Conservation (phyloP, 2,113 vertebrate species). For the Epinephelus moara region DNA sequence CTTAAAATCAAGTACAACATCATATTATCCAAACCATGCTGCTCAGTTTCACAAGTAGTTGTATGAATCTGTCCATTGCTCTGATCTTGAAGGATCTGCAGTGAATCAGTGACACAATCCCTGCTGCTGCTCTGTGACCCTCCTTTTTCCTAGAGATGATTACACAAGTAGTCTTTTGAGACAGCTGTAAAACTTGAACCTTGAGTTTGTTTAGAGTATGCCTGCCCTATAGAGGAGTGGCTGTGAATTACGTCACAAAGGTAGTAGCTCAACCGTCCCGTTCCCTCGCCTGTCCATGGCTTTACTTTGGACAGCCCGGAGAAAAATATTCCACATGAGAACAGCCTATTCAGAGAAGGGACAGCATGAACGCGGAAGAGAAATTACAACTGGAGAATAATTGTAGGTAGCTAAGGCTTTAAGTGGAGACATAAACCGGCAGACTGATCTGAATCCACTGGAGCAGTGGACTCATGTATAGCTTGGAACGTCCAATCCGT, state of each 20-base stretch:
- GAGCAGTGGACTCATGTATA: constrained; percentile 47
- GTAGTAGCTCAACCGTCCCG: background rate
- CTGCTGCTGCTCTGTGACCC: background rate
- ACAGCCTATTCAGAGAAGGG: background rate
- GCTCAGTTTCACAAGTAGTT: background rate
- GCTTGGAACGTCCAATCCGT: background rate
- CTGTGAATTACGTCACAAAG: background rate
- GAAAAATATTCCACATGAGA: accelerated
- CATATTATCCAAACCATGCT: background rate
- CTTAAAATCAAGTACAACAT: background rate
- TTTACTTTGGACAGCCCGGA: background rate
- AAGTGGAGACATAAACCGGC: background rate
- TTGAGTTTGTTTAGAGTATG: constrained; percentile 65
- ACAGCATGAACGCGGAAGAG: background rate
- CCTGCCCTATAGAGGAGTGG: constrained; percentile 60
- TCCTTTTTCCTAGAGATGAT: background rate
- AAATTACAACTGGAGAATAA: background rate
- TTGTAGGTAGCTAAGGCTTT: background rate
- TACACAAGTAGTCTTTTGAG: background rate
- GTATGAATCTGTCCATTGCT: background rate
- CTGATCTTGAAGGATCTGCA: background rate
- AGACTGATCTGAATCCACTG: background rate
- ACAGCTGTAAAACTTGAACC: constrained; percentile 66
- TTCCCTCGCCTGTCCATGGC: background rate
- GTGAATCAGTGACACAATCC: background rate